Percentiles rank a stretch among this genome's conserved stretches.
phyloP scores from a whole-genome alignment of 2,888 invertebrate genomes.

The Nebria salina region DNA sequence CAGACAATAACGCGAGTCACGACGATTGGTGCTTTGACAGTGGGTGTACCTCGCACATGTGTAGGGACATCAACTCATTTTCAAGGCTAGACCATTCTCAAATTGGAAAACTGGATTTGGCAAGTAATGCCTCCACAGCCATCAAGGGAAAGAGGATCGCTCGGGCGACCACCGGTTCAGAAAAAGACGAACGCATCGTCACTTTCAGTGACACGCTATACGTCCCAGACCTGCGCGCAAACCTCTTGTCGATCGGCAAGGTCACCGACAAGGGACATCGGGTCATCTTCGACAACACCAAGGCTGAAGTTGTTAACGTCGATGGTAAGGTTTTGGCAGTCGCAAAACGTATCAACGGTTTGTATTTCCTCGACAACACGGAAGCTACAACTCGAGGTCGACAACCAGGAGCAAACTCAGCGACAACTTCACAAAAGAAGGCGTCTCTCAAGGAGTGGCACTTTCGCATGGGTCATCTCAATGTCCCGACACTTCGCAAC shows the following conservation, averaged over 20 bases:
- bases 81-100: too few relatives aligned
- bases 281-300: neutral
- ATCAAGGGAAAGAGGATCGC: too few relatives aligned
- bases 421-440: too few relatives aligned
- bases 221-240: slow-evolving; percentile 26
- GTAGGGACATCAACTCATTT: too few relatives aligned
- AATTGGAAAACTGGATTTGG: too few relatives aligned
- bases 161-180: neutral
- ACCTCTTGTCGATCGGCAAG: slow-evolving; percentile 24
- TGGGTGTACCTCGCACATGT: too few relatives aligned
- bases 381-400: neutral
- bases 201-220: slow-evolving; percentile 15
- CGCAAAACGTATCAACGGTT: neutral
- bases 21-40: too few relatives aligned
- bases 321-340: slow-evolving; percentile 8
- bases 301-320: slow-evolving; percentile 21
- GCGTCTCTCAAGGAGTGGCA: neutral
- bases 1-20: too few relatives aligned
- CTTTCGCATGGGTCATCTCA: too few relatives aligned
- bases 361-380: neutral
- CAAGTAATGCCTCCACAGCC: too few relatives aligned
- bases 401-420: neutral
- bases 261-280: slow-evolving; percentile 29
- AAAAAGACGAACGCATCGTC: slow-evolving; percentile 37
- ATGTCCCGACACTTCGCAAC: too few relatives aligned